phyloP scores from a whole-genome alignment of 1,140 invertebrate genomes.

The Anoplophora glabripennis region DNA sequence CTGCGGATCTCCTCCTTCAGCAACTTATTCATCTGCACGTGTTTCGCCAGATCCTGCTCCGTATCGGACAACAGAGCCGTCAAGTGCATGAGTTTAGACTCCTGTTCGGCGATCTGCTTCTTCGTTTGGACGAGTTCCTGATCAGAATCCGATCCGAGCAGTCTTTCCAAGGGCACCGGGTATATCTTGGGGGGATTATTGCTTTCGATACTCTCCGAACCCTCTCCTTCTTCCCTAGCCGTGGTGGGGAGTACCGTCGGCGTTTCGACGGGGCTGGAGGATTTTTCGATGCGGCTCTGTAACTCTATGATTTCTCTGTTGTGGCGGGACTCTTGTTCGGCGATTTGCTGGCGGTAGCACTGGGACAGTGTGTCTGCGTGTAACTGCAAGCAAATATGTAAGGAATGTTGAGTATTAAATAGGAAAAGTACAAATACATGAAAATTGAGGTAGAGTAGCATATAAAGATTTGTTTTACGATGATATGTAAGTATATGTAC shows the following conservation, averaged over 20 bases:
- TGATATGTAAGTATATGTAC: too few relatives aligned
- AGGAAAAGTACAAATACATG: too few relatives aligned
- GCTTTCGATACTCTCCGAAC: conserved; percentile 62
- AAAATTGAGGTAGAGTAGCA: too few relatives aligned
- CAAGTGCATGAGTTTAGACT: conserved; percentile 69
- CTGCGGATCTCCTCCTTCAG: conserved; percentile 90
- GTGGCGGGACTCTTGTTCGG: conserved; percentile 57
- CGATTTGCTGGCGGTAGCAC: conserved; percentile 59
- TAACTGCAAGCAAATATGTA: conserved; percentile 38
- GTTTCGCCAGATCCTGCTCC: conserved; percentile 85
- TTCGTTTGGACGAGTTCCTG: conserved; percentile 33
- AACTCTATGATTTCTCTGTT: conserved; percentile 60
- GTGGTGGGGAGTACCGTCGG: conserved; percentile 49
- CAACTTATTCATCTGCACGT: conserved; percentile 83
- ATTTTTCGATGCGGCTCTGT: conserved; percentile 52
- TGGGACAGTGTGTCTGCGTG: conserved; percentile 62
- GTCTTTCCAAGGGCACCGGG: conserved; percentile 57
- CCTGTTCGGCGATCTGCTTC: conserved; percentile 53
- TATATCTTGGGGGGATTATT: conserved; percentile 33
- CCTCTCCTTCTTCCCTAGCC: conserved; percentile 63
- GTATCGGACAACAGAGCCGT: conserved; percentile 82
- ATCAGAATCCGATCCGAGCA: conserved; percentile 51
- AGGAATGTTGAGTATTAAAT: too few relatives aligned
- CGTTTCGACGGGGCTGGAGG: conserved; percentile 35
- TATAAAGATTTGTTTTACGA: too few relatives aligned